Percentiles rank a stretch among this genome's conserved stretches.
phyloP scores from a whole-genome alignment of 2,888 invertebrate genomes.

The Idaea dimidiata region DNA sequence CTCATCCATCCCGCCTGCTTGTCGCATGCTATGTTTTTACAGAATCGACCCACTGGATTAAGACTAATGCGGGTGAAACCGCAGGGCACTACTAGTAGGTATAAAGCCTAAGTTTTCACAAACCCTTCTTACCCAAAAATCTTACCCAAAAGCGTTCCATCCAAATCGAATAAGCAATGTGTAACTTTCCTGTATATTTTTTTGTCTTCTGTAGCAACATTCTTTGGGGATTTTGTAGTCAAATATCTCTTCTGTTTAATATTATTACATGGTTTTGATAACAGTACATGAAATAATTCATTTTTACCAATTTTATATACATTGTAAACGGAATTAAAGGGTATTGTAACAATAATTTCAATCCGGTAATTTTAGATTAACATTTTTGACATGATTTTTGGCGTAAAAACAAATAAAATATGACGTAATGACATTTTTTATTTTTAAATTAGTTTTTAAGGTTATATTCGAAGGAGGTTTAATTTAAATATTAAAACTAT shows the following conservation, averaged over 20 bases:
- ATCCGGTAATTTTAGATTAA: neutral
- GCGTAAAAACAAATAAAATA: too few relatives aligned
- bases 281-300: neutral
- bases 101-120: neutral
- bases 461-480: neutral
- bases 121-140: neutral
- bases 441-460: neutral
- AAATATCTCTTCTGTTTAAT: neutral
- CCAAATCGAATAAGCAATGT: conserved; percentile 62
- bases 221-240: neutral
- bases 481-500: neutral
- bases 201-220: neutral
- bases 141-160: conserved; percentile 61
- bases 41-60: too few relatives aligned
- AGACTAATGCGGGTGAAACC: too few relatives aligned
- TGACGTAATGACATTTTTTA: too few relatives aligned
- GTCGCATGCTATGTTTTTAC: too few relatives aligned
- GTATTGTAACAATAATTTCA: neutral
- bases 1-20: too few relatives aligned
- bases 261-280: neutral
- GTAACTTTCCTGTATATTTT: conserved; percentile 40
- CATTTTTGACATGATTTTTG: neutral
- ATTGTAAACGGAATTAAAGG: neutral
- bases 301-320: neutral
- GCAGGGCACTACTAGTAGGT: neutral